Evolutionary conservation across 2,113 vertebrate genomes (phyloP), one percentile per base, ranked within the genome.

Genomic region (Excalfactoria chinensis): DNA sequence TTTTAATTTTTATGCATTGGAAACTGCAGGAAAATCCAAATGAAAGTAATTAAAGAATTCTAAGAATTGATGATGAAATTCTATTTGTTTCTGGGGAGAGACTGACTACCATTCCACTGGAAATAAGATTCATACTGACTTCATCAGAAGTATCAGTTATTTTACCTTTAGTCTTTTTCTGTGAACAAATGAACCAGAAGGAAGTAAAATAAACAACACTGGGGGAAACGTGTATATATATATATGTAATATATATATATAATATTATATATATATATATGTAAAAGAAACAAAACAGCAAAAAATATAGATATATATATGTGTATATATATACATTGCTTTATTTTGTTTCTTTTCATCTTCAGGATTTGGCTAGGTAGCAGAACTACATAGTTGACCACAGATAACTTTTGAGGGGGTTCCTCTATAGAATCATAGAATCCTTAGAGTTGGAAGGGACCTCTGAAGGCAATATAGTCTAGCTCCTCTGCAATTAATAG

Each of bases 21-120:
- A 56, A 77, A 43, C 30, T 56, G 14, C 18, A 53, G 43, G 28
- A 51, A 19, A 53, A 6, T 73, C 85, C 20, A 72, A 72, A 89
- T 59, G 26, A 48, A 66, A 64, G 4, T 25, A 75, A 41, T 14
- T 12, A 59, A 7, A 79, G 51, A 81, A 84, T 43, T 2, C 16
- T 8, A 69, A 81, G 28, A 5, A 40, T 28, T 86, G 19, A 40
- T 51, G 15, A 26, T 8, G 34, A 21, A 75, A 41, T 58, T 11
- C 23, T 17, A 34, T 44, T 22, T 30, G 2, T 6, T 3, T 49
- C 13, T 3, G 10, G 21, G 6, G 9, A 5, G 7, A 4, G 11
- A 8, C 30, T 1, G 3, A 9, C 19, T 78, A 32, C 4, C 1
- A 8, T 71, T 26, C 15, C 6, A 32, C 10, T 46, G 9, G 30